Percentiles rank a stretch among this genome's conserved stretches.
Evolutionary conservation across 1,140 invertebrate genomes (phyloP).

Genomic region (Megalopta genalis): DNA sequence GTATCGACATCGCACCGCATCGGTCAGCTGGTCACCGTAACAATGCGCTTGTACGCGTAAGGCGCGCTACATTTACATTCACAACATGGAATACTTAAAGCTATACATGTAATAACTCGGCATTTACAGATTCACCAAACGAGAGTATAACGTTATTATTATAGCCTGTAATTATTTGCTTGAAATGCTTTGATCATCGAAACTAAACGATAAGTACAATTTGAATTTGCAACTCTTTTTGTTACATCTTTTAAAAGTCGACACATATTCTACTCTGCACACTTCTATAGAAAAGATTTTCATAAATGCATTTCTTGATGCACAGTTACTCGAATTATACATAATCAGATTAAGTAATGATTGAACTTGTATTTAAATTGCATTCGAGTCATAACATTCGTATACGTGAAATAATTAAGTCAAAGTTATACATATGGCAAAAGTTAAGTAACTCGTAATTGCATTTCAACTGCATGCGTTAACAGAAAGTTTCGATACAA

Average conservation of each 20-base stretch:
- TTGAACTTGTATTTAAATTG: background rate
- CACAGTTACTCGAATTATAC: background rate
- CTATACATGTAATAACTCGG: background rate
- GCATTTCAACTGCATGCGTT: too few species aligned
- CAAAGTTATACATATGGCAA: background rate
- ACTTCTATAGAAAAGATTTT: background rate
- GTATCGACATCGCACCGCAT: background rate
- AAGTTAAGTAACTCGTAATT: background rate
- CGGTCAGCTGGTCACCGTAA: constrained; percentile 39
- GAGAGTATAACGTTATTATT: background rate
- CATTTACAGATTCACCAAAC: background rate
- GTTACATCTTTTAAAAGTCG: background rate
- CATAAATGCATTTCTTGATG: background rate
- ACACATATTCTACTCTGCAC: background rate
- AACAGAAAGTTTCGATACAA: too few species aligned
- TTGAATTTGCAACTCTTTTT: background rate
- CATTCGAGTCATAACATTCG: background rate
- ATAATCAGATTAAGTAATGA: background rate
- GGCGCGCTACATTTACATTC: background rate
- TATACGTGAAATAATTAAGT: background rate
- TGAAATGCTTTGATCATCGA: background rate
- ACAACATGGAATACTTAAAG: background rate
- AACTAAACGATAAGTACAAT: background rate
- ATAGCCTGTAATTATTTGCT: background rate
- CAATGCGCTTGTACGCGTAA: background rate